Evolutionary conservation across 2,888 invertebrate species (phyloP).

Genomic region (Eubasilissa splendida): DNA sequence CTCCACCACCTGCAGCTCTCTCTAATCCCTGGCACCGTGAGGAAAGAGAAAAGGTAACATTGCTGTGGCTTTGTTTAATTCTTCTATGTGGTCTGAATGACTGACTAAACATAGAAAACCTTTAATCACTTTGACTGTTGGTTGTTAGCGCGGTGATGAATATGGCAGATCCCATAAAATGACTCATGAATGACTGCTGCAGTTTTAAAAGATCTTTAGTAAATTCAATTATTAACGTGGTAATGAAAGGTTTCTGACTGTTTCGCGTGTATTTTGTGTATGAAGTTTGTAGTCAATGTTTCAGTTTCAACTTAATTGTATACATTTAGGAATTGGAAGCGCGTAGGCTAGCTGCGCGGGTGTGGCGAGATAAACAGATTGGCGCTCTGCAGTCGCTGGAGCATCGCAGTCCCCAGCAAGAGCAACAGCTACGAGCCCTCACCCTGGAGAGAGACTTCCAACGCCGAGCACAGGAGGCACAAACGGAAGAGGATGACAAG

Average conservation of each 20-base stretch:
- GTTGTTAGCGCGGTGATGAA: too few species aligned
- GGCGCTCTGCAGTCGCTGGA: constrained; percentile 79
- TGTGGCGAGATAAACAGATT: constrained; percentile 91
- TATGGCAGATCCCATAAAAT: too few species aligned
- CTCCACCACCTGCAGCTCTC: constrained; percentile 62
- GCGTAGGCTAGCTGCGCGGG: constrained; percentile 81
- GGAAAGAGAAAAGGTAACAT: constrained; percentile 83
- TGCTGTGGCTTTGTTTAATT: too few species aligned
- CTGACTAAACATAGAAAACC: too few species aligned
- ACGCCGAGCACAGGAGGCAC: constrained; percentile 86
- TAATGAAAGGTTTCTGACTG: background rate
- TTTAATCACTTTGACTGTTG: too few species aligned
- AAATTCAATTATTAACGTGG: too few species aligned
- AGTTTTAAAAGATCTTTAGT: too few species aligned
- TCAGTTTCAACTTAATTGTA: background rate
- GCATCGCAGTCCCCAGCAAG: constrained; percentile 84
- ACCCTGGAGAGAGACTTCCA: constrained; percentile 96
- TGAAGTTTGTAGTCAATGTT: background rate
- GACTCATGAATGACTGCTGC: too few species aligned
- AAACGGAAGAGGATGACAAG: constrained; percentile 80
- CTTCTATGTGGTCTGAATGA: too few species aligned
- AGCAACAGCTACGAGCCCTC: constrained; percentile 90
- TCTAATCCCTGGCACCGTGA: constrained; percentile 95
- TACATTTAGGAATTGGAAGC: constrained; percentile 75
- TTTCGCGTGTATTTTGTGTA: background rate